phyloP scores from a whole-genome alignment of 2,113 vertebrate species.

The Elachura formosa region DNA sequence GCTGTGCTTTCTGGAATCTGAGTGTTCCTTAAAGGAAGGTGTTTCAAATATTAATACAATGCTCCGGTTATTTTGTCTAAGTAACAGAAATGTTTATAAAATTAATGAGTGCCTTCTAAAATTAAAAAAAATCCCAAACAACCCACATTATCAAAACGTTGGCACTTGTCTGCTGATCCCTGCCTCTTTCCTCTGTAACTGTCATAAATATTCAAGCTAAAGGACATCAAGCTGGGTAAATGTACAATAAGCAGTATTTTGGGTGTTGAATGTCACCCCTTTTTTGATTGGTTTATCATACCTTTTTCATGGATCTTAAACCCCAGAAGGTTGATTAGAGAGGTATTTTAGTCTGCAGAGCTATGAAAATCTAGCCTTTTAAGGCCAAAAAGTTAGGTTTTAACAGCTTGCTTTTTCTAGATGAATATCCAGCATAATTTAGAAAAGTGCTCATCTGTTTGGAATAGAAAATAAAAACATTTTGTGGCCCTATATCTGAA shows the following conservation, averaged over 20 bases:
- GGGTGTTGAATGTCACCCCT: not conserved
- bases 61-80: not conserved
- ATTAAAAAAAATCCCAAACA: too few relatives aligned
- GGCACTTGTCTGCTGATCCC: not conserved
- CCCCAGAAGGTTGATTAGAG: not conserved
- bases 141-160: not conserved
- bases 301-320: not conserved
- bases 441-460: not conserved
- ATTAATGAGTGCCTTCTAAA: not conserved
- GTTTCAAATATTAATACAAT: not conserved
- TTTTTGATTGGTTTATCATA: not conserved
- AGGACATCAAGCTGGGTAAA: not conserved
- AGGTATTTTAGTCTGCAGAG: not conserved
- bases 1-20: not conserved
- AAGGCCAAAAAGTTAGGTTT: not conserved
- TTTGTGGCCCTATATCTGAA: not conserved
- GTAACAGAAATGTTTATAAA: not conserved
- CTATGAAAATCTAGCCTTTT: not conserved
- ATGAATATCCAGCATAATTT: not conserved
- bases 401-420: not conserved
- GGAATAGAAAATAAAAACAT: not conserved
- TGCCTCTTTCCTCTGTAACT: not conserved
- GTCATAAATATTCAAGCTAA: not conserved
- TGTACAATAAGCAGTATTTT: not conserved
- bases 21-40: not conserved